phyloP scores from a whole-genome alignment of 1,140 invertebrate genomes.

The Trachymyrmex cornetzi region DNA sequence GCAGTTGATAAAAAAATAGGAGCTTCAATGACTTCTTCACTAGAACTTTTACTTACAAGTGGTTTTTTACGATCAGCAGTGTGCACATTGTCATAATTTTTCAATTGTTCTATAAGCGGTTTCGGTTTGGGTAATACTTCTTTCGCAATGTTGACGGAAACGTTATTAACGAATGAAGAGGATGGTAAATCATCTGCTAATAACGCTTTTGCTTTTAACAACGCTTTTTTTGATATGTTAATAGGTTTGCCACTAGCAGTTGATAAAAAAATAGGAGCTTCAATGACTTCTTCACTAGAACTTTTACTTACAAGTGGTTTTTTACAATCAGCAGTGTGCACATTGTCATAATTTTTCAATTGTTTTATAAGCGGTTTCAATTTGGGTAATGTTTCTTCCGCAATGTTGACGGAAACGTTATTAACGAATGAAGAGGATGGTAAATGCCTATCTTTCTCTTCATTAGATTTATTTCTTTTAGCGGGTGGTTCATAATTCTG shows the following conservation, averaged over 20 bases:
- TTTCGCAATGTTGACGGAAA: background rate
- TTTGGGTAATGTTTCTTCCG: background rate
- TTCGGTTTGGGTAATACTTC: background rate
- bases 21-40: background rate
- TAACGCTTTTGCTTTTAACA: slow-evolving; percentile 64
- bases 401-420: background rate
- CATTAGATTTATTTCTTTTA: slow-evolving; percentile 23
- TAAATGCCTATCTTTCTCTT: background rate
- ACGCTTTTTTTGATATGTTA: slow-evolving; percentile 53
- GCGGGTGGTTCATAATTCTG: background rate
- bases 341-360: background rate
- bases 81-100: background rate
- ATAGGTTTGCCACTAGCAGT: slow-evolving; percentile 80
- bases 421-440: slow-evolving; percentile 3
- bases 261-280: slow-evolving; percentile 24
- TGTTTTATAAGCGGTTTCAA: background rate
- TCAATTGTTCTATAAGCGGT: background rate
- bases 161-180: background rate
- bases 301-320: slow-evolving; percentile 8
- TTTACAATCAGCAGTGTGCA: background rate
- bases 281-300: background rate
- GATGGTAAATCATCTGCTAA: slow-evolving; percentile 44
- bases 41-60: slow-evolving; percentile 4
- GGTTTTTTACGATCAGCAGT: background rate
- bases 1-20: slow-evolving; percentile 74